These are phyloP conservation scores for Plecturocebus donacophilus DNA, from an alignment of 2,113 vertebrate species.

Conservation along the genomic window DNA sequence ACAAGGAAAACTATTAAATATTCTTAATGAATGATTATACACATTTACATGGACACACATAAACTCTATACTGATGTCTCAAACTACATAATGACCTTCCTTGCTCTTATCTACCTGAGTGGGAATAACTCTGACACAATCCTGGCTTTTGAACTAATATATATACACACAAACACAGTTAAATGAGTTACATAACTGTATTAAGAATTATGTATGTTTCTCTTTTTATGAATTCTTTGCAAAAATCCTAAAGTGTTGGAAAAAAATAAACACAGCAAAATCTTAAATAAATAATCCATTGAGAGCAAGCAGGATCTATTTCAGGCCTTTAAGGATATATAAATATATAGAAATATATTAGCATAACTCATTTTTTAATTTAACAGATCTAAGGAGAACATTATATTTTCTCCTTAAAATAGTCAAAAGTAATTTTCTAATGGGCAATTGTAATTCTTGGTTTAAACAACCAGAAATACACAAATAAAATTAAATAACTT, in stretches of 20 bases:
- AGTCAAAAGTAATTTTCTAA: background rate
- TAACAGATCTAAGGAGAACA: background rate
- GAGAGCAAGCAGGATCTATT: background rate
- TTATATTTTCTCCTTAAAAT: background rate
- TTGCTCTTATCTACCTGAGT: too few relatives aligned
- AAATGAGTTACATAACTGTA: too few relatives aligned
- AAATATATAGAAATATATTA: background rate
- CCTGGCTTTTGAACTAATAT: too few relatives aligned
- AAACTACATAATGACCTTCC: too few relatives aligned
- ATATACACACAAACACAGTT: too few relatives aligned
- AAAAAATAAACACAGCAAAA: background rate
- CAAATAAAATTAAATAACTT: background rate
- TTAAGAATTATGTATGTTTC: too few relatives aligned
- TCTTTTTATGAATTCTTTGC: background rate
- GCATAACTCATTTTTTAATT: background rate
- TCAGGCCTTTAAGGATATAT: background rate
- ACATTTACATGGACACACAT: background rate
- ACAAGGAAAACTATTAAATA: background rate
- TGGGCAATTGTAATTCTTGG: background rate
- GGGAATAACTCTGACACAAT: too few relatives aligned
- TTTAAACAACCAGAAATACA: background rate
- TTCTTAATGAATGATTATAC: background rate
- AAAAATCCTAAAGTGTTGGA: background rate
- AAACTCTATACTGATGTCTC: background rate
- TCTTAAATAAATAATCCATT: background rate